A percentile compares a stretch with the other conserved stretches of the same genome.
These are phyloP conservation scores for Neostethus bicornis DNA, from an alignment of 2,797 vertebrate species.

Conservation along the genomic window DNA sequence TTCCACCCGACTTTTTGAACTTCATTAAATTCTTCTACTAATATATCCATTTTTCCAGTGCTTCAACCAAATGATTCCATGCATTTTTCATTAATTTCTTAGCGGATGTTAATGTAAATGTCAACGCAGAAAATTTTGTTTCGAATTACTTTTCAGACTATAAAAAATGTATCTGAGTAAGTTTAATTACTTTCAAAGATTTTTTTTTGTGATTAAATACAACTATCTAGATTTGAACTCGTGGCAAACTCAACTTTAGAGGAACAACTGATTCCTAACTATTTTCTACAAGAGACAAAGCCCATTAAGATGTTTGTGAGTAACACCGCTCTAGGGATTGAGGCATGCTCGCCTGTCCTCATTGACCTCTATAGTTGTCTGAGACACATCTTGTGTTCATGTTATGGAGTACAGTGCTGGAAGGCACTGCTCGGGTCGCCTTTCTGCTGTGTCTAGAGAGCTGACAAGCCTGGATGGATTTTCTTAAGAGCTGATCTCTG, in stretches of 20 bases:
- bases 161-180: conserved; percentile 18
- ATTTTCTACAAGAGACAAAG: conserved; percentile 34
- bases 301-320: conserved; percentile 53
- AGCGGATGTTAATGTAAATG: conserved; percentile 48
- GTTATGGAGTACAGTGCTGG: conserved; percentile 33
- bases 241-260: conserved; percentile 12
- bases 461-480: conserved; percentile 63
- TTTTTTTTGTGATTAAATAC: neutral
- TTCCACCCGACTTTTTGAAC: conserved; percentile 32
- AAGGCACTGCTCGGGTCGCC: conserved; percentile 47
- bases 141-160: conserved; percentile 28
- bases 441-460: conserved; percentile 63
- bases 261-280: conserved; percentile 41
- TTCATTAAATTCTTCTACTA: conserved; percentile 42
- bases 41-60: conserved; percentile 51
- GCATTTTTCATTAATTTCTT: conserved; percentile 51
- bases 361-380: conserved; percentile 62
- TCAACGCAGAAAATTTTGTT: conserved; percentile 40
- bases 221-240: conserved; percentile 1
- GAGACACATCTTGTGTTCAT: conserved; percentile 53
- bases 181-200: neutral
- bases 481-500: conserved; percentile 57
- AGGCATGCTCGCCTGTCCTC: conserved; percentile 51
- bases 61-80: no score
- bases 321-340: conserved; percentile 45